These are phyloP conservation scores for Chrysogorgia sp. DNA, from an alignment of 92 coral and sea anemone species.

Conservation along the genomic window DNA sequence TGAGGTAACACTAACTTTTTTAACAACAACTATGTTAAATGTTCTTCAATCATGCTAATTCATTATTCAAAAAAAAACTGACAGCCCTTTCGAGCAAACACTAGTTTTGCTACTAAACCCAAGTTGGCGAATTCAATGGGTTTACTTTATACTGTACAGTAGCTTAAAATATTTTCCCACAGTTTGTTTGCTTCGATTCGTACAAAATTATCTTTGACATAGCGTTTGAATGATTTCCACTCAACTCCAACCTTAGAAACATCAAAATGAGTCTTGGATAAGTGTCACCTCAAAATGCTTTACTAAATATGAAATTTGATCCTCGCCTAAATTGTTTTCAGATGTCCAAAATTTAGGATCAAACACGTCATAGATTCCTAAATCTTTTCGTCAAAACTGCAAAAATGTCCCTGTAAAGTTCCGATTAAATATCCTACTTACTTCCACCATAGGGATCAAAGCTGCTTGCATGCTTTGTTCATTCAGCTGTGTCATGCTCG, in stretches of 20 bases:
- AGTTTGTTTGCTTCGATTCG: slow-evolving; percentile 6
- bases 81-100: not conserved
- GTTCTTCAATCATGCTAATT: too few species aligned
- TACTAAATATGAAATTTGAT: not conserved
- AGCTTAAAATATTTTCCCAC: not conserved
- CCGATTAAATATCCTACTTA: not conserved
- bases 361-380: not conserved
- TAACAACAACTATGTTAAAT: too few species aligned
- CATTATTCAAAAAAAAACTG: too few species aligned
- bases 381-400: not conserved
- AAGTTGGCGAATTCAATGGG: not conserved
- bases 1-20: too few species aligned
- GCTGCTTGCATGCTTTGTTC: not conserved
- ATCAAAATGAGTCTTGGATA: too few species aligned
- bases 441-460: not conserved
- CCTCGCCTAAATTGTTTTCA: not conserved
- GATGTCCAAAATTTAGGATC: not conserved
- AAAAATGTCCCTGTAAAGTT: not conserved
- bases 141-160: too few species aligned
- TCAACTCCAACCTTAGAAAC: not conserved
- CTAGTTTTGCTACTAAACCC: not conserved
- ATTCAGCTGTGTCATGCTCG: not conserved
- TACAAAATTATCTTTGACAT: not conserved
- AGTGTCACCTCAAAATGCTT: not conserved
- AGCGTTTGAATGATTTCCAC: not conserved